phyloP scores from a whole-genome alignment of 1,140 invertebrate genomes.

The Metopolophium dirhodum region DNA sequence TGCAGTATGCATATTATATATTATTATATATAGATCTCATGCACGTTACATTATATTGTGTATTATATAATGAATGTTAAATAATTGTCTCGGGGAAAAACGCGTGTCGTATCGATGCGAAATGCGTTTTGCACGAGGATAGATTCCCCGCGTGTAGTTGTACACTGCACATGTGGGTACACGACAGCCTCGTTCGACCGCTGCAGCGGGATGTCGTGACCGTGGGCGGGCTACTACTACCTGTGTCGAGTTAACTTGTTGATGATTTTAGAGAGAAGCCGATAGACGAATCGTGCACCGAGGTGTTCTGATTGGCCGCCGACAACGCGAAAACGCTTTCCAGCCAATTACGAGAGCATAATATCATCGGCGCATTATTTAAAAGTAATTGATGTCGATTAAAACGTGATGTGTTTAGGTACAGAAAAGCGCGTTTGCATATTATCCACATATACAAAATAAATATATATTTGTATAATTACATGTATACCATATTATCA shows the following conservation, averaged over 20 bases:
- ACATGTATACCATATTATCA: neutral
- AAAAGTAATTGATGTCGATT: constrained; percentile 11
- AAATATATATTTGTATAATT: neutral
- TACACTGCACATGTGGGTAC: neutral
- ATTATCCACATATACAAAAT: neutral
- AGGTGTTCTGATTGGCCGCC: constrained; percentile 15
- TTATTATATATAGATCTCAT: neutral
- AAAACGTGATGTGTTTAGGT: neutral
- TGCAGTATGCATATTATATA: neutral
- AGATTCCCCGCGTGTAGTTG: neutral
- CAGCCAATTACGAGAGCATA: neutral
- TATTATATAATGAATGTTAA: neutral
- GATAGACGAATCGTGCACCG: constrained; percentile 20
- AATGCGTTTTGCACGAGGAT: neutral
- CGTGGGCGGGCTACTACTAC: constrained; percentile 29
- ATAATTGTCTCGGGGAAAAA: neutral
- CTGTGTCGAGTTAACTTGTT: neutral
- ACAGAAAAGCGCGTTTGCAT: neutral
- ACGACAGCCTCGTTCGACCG: neutral
- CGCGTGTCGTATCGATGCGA: neutral
- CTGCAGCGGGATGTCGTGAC: neutral
- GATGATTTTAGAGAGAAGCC: neutral
- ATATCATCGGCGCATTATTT: neutral
- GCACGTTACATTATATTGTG: neutral
- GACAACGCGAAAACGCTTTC: constrained; percentile 1